A percentile compares a stretch with the other conserved stretches of the same genome.
phyloP scores from a whole-genome alignment of 1,140 invertebrate genomes.

The Solenopsis invicta region DNA sequence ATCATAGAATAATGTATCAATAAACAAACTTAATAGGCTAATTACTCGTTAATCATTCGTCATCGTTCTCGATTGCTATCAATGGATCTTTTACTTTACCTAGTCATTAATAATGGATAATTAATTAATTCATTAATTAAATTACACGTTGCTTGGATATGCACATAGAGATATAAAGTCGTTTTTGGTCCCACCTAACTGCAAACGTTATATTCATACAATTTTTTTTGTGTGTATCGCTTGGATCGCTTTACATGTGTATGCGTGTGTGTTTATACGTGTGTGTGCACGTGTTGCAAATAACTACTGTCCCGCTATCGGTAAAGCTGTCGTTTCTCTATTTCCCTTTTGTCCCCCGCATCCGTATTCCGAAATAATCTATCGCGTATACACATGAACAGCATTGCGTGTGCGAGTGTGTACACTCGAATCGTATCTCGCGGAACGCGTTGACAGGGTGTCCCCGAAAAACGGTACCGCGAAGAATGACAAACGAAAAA shows the following conservation, averaged over 20 bases:
- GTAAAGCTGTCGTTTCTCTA: conserved; percentile 77
- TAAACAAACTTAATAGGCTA: conserved; percentile 86
- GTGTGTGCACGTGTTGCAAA: conserved; percentile 77
- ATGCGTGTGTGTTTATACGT: conserved; percentile 64
- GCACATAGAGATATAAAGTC: conserved; percentile 87
- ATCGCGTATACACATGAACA: conserved; percentile 82
- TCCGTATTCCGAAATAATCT: conserved; percentile 68
- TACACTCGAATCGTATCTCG: conserved; percentile 41
- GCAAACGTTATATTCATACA: conserved; percentile 87
- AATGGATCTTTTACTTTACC: conserved; percentile 80
- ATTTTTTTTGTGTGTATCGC: conserved; percentile 76
- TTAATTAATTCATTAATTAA: conserved; percentile 87
- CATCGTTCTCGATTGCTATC: conserved; percentile 83
- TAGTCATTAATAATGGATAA: conserved; percentile 85
- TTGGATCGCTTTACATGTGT: conserved; percentile 76
- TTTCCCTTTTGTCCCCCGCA: conserved; percentile 47
- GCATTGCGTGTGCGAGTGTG: conserved; percentile 50
- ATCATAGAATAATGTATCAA: conserved; percentile 86
- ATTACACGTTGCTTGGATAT: conserved; percentile 87
- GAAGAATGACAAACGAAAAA: conserved; percentile 32
- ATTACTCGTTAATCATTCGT: conserved; percentile 84
- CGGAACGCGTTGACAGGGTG: conserved; percentile 51
- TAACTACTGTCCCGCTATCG: conserved; percentile 79
- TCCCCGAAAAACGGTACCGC: conserved; percentile 46
- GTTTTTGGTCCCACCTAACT: conserved; percentile 88